Conservation (phyloP, 2,888 invertebrate genomes). For the Sceliomorpha sp. region DNA sequence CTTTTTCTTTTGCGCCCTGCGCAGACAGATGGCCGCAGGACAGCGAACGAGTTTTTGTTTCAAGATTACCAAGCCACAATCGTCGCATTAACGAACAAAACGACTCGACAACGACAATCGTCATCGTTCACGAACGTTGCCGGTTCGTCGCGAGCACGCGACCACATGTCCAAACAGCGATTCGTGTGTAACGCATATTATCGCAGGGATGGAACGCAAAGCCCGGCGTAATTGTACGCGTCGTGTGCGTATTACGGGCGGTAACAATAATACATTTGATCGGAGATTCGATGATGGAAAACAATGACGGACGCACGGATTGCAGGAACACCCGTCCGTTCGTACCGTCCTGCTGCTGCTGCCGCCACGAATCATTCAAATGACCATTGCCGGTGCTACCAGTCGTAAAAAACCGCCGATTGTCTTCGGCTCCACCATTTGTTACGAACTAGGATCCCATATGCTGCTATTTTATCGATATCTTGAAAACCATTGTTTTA, state of each 20-base stretch:
- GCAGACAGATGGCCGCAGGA: conserved; percentile 72
- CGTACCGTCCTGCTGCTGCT: too few relatives aligned
- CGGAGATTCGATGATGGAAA: conserved; percentile 49
- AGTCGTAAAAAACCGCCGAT: conserved; percentile 46
- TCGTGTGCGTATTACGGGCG: conserved; percentile 16
- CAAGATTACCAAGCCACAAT: conserved; percentile 76
- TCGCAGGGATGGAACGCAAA: conserved; percentile 24
- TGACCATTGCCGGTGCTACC: conserved; percentile 49
- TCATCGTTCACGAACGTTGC: conserved; percentile 63
- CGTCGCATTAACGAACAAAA: conserved; percentile 79
- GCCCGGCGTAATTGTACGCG: conserved; percentile 21
- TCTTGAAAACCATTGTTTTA: too few relatives aligned
- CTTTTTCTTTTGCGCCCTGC: conserved; percentile 65
- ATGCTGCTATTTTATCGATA: conserved; percentile 14
- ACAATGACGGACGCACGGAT: conserved; percentile 37
- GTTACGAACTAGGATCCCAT: conserved; percentile 38
- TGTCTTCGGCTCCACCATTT: conserved; percentile 41
- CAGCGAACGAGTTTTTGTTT: conserved; percentile 75
- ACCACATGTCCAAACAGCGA: conserved; percentile 75
- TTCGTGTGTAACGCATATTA: neutral
- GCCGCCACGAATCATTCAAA: conserved; percentile 39
- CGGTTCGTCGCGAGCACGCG: conserved; percentile 56
- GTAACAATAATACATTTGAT: conserved; percentile 55
- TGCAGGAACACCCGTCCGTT: too few relatives aligned
- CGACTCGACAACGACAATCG: conserved; percentile 76